phyloP scores from a whole-genome alignment of 1,140 invertebrate genomes.

The Littorina saxatilis region DNA sequence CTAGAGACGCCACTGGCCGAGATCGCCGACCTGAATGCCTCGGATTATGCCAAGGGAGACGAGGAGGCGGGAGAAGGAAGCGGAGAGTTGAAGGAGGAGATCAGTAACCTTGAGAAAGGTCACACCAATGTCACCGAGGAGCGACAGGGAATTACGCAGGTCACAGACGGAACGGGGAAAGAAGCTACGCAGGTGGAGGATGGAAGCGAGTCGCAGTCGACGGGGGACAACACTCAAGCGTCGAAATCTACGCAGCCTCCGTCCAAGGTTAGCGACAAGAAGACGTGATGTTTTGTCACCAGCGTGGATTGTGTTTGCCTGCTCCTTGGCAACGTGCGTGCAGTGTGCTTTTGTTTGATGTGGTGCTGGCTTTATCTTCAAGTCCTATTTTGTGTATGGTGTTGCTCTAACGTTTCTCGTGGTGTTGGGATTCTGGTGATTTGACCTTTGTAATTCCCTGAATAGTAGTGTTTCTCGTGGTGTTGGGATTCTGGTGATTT shows the following conservation, averaged over 20 bases:
- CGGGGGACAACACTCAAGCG: not conserved
- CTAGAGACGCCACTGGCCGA: slow-evolving; percentile 20
- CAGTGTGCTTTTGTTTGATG: no score
- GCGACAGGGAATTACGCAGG: not conserved
- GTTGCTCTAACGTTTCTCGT: no score
- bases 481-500: no score
- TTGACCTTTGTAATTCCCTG: no score
- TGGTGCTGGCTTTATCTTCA: no score
- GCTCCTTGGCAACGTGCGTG: no score
- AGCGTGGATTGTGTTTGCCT: no score
- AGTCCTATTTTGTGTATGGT: no score
- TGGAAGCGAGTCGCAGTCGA: not conserved
- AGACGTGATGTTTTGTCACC: no score
- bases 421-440: no score
- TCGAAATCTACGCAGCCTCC: not conserved
- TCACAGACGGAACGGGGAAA: not conserved
- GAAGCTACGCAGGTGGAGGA: no score
- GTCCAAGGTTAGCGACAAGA: not conserved
- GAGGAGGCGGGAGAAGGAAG: not conserved
- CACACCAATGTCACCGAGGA: not conserved
- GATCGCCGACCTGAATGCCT: not conserved
- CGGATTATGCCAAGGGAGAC: not conserved
- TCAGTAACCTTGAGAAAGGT: slow-evolving; percentile 3
- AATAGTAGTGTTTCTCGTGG: no score
- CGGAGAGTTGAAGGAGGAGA: slow-evolving; percentile 3